These are phyloP conservation scores for Barbus barbus DNA, from an alignment of 2,113 vertebrate species.

Conservation along the genomic window DNA sequence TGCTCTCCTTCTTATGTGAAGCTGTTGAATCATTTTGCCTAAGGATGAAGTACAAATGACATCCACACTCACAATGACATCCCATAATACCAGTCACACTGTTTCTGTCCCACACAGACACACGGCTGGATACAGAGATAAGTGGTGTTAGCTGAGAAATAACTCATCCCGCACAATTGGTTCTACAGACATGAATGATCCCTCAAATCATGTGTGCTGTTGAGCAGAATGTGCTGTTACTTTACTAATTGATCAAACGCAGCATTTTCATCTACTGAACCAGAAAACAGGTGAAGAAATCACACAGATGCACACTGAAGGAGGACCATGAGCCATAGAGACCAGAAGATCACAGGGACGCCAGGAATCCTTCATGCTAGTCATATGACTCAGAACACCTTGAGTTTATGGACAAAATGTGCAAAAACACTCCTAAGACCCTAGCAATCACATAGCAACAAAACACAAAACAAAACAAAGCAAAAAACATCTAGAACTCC, in stretches of 20 bases:
- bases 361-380: not conserved
- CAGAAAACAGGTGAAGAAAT: not conserved
- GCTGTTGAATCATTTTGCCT: slow-evolving; percentile 49
- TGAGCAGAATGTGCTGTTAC: not conserved
- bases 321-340: not conserved
- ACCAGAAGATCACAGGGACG: not conserved
- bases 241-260: not conserved
- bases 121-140: not conserved
- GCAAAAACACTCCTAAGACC: not conserved
- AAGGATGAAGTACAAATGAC: slow-evolving; percentile 38
- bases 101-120: not conserved
- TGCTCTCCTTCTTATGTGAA: slow-evolving; percentile 16
- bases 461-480: too few species aligned
- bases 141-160: not conserved
- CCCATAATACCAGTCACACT: slow-evolving; percentile 31
- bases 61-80: slow-evolving; percentile 30
- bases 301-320: not conserved
- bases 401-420: not conserved
- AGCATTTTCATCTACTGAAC: not conserved
- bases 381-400: not conserved
- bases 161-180: not conserved
- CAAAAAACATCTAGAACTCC: not conserved
- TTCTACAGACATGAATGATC: not conserved
- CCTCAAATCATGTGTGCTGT: not conserved
- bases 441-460: not conserved